Evolutionary conservation across 2,797 vertebrate species (phyloP), one percentile per base, ranked within the genome.

Genomic region (Tokudaia tokunoshimensis): DNA sequence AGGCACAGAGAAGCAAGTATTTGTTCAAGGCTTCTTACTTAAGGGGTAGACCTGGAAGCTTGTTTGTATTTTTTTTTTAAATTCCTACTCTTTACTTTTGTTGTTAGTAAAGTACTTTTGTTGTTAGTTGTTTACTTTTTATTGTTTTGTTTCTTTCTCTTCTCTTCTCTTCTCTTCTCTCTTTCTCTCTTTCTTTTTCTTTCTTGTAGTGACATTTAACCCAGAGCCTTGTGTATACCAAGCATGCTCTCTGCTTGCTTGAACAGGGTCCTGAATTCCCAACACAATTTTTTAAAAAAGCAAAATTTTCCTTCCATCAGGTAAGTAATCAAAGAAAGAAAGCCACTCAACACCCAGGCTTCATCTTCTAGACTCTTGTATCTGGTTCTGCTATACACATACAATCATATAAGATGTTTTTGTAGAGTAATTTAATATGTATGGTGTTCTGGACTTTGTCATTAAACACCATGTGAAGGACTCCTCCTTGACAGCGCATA

Each of bases 331-430:
- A 44, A 88, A 90, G 90, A 55, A 19, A 37, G n/a, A 72, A 37
- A 72, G 34, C 70, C 52, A 85, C 70, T 34, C 65, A 3, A 10
- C 0, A 37, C 1, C 1, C 31, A 26, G 63, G 59, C 29, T 72
- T 65, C 63, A 74, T 92, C 92, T 94, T 29, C 65, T 59, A 89
- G 50, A 63, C 57, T 70, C 84, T 92, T 74, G 31, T 76, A 55
- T 88, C 95, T 67, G 88, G 55, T 63, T 95, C 50, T 20, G 22
- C 92, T 82, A 92, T 57, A 26, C 94, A 72, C 47, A 34, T 87
- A 57, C 67, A 96, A 93, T 94, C 41, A 29, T 72, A 81, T 83
- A 75, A 92, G 92, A 76, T 87, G 80, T 78, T 96, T 92, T 87
- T 47, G 47, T 82, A 61, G 72, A 67, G 22, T 74, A 93, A 93